Conservation (phyloP, 2,888 invertebrate genomes). For the Argynnis bischoffii region DNA sequence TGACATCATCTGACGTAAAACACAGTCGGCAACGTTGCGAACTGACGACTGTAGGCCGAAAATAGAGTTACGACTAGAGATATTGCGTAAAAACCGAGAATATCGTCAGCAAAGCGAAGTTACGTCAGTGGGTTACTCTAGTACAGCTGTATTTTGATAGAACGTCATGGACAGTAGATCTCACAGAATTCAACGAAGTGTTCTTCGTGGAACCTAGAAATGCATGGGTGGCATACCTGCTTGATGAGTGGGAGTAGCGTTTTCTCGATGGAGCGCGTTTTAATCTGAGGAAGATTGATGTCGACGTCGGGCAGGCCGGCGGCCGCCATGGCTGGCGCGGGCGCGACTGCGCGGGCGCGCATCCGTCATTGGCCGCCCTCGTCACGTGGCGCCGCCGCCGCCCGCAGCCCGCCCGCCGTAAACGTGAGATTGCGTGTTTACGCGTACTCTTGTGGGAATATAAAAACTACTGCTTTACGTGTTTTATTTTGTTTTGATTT, state of each 20-base stretch:
- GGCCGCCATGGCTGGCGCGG: constrained; percentile 84
- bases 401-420: constrained; percentile 42
- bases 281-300: constrained; percentile 88
- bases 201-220: constrained; percentile 39
- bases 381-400: constrained; percentile 45
- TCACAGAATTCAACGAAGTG: constrained; percentile 33
- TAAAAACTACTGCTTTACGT: constrained; percentile 64
- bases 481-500: constrained; percentile 67
- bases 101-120: constrained; percentile 56
- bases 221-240: constrained; percentile 86
- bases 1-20: constrained; percentile 57
- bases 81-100: constrained; percentile 62
- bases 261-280: constrained; percentile 96
- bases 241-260: constrained; percentile 96
- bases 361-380: constrained; percentile 55
- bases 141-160: constrained; percentile 36
- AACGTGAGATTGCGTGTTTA: constrained; percentile 54
- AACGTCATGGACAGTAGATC: constrained; percentile 37
- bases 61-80: constrained; percentile 70
- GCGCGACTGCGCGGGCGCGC: constrained; percentile 73
- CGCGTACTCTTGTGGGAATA: constrained; percentile 62
- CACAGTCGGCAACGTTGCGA: constrained; percentile 50
- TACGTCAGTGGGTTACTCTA: constrained; percentile 62
- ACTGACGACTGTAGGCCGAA: constrained; percentile 60
- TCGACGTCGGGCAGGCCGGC: constrained; percentile 82